phyloP scores from a whole-genome alignment of 2,797 vertebrate genomes.

The Synanceia verrucosa region DNA sequence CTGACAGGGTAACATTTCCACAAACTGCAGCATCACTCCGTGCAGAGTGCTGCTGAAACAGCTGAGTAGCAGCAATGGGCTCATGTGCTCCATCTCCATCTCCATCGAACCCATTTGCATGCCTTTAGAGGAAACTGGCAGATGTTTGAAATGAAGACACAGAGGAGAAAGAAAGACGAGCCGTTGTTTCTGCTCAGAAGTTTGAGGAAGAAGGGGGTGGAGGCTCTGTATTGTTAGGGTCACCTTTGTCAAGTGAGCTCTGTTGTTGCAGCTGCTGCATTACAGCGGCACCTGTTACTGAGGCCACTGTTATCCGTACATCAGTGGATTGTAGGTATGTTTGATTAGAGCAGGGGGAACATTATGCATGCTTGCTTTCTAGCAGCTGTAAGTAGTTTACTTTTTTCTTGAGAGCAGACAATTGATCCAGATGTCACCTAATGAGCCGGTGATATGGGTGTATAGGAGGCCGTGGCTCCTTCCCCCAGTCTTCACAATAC shows the following conservation, averaged over 20 bases:
- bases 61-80: conserved; percentile 27
- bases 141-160: conserved; percentile 82
- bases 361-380: neutral
- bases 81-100: no score
- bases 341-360: neutral
- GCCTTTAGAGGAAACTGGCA: conserved; percentile 77
- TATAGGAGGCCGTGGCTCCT: conserved; percentile 21
- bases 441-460: conserved; percentile 31
- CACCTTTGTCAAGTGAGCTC: conserved; percentile 61
- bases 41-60: conserved; percentile 39
- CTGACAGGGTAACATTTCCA: conserved; percentile 41
- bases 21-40: conserved; percentile 59
- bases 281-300: conserved; percentile 59
- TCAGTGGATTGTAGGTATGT: neutral
- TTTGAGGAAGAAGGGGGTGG: conserved; percentile 12
- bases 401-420: conserved; percentile 40
- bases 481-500: conserved; percentile 49
- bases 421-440: conserved; percentile 48
- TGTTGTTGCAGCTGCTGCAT: conserved; percentile 56
- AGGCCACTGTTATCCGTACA: neutral
- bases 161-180: conserved; percentile 66
- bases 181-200: conserved; percentile 56
- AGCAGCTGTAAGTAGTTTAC: neutral
- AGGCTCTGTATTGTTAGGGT: conserved; percentile 52
- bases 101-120: conserved; percentile 75